These are phyloP conservation scores for Trichoplusia ni DNA, from an alignment of 1,140 invertebrate species.

Conservation along the genomic window DNA sequence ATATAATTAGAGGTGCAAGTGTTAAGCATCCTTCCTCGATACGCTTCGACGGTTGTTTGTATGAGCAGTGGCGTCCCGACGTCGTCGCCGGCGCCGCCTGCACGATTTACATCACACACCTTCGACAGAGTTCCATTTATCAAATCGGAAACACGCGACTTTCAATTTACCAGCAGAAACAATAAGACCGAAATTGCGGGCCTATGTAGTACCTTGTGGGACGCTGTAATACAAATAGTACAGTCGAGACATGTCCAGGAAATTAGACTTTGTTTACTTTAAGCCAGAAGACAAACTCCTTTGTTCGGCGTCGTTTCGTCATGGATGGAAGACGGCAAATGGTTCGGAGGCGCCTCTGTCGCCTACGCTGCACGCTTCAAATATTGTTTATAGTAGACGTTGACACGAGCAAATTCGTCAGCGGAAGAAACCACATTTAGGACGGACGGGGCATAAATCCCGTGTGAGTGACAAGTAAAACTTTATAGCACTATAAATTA, in stretches of 20 bases:
- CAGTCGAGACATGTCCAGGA: constrained; percentile 62
- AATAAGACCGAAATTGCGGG: constrained; percentile 23
- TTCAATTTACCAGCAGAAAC: constrained; percentile 13
- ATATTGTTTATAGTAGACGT: constrained; percentile 64
- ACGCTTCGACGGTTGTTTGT: constrained; percentile 69
- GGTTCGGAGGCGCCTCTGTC: constrained; percentile 62
- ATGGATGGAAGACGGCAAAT: constrained; percentile 65
- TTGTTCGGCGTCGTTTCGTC: constrained; percentile 60
- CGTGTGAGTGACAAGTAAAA: constrained; percentile 76
- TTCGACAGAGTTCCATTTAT: constrained; percentile 49
- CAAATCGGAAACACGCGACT: constrained; percentile 10
- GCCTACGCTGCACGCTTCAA: constrained; percentile 56
- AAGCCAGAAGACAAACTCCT: constrained; percentile 71
- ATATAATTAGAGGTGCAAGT: constrained; percentile 78
- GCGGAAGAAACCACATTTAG: constrained; percentile 76
- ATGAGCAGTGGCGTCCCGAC: constrained; percentile 62
- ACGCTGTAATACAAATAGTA: constrained; percentile 10
- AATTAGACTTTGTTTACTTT: constrained; percentile 75
- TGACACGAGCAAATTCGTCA: constrained; percentile 76
- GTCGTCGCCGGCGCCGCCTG: constrained; percentile 72
- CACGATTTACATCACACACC: constrained; percentile 54
- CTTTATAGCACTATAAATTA: constrained; percentile 78
- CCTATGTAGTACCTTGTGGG: not conserved
- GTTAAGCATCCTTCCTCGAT: constrained; percentile 76
- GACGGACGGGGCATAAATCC: constrained; percentile 72